A percentile compares a stretch with the other conserved stretches of the same genome.
These are phyloP conservation scores for Irena cyanogastra DNA, from an alignment of 2,113 vertebrate genomes.

Conservation along the genomic window DNA sequence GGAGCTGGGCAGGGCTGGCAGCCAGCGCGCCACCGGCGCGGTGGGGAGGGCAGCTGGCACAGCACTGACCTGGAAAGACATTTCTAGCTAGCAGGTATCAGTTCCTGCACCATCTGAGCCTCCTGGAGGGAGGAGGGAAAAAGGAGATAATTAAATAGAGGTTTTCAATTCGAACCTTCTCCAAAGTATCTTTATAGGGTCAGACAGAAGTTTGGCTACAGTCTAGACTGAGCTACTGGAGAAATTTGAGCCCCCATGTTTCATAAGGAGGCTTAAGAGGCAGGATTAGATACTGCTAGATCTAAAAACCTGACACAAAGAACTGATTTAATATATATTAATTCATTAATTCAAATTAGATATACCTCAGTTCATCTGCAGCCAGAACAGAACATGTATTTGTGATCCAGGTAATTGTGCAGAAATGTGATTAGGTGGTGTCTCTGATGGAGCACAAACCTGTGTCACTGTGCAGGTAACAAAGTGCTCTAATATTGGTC, in stretches of 20 bases:
- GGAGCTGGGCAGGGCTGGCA: background rate
- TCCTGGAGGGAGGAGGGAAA: background rate
- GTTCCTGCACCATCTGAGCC: background rate
- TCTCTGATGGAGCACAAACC: background rate
- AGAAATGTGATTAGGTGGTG: background rate
- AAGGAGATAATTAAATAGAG: background rate
- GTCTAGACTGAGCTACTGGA: background rate
- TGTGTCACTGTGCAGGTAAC: background rate
- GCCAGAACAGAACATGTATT: background rate
- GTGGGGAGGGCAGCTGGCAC: background rate
- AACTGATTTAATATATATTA: background rate
- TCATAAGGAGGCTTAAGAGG: background rate
- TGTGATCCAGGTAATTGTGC: background rate
- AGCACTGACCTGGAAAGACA: background rate
- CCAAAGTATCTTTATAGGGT: background rate
- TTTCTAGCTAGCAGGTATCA: background rate
- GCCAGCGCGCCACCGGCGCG: accelerated
- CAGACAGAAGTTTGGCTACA: background rate
- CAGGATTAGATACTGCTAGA: background rate
- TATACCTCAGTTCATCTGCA: background rate
- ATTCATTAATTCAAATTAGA: background rate
- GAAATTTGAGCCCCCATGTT: background rate
- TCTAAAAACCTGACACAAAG: background rate
- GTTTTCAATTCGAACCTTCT: background rate
- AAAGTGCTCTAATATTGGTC: background rate